Base-by-base conservation (phyloP, 2,888 invertebrate species). In the Leucoma salicis region DNA sequence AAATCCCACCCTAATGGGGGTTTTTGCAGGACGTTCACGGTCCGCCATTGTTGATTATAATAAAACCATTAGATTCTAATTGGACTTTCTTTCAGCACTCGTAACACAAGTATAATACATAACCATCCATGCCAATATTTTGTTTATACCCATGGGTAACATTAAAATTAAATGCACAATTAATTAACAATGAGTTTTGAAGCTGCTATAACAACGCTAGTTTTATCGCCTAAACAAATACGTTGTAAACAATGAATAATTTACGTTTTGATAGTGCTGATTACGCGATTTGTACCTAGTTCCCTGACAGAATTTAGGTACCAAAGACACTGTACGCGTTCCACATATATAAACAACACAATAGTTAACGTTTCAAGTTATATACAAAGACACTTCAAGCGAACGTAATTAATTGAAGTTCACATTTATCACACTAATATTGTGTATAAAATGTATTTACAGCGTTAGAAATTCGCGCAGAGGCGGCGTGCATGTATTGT, bases 1-100 rank as follows among this genome's bases (percentile, higher is more conserved):
- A 91, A 98, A 98, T 66, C 99, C 99, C 74, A 99, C 97, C 71
- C 96, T 93, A 75, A 96, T 95, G 64, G 95, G 93, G 67, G 92
- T 92, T 85, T 92, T 93, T 60, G 88, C 86, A 72, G 86, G 87
- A 78, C 90, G 87, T 70, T 90, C 90, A 39, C 90, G 85, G 58
- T 91, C 91, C 80, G 91, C 91, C 91, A 91, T 92, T 81, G 78
- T 76, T 67, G 74, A 70, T 69, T 73, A 49, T 42, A 49, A 67
- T 62, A 67, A 65, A 71, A 74, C 74, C 74, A 74, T 74, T 64
- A 72, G 72, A 70, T 66, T 73, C 65, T 66, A 60, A 69, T 65
- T 69, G 57, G 51, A 66, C 50, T 66, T 58, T 63, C 47, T 53
- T 63, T 43, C 52, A 70, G 65, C 76, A 78, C 70, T 68, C 63